These are phyloP conservation scores for Ranitomeya imitator DNA, from an alignment of 2,113 vertebrate species.

Conservation along the genomic window DNA sequence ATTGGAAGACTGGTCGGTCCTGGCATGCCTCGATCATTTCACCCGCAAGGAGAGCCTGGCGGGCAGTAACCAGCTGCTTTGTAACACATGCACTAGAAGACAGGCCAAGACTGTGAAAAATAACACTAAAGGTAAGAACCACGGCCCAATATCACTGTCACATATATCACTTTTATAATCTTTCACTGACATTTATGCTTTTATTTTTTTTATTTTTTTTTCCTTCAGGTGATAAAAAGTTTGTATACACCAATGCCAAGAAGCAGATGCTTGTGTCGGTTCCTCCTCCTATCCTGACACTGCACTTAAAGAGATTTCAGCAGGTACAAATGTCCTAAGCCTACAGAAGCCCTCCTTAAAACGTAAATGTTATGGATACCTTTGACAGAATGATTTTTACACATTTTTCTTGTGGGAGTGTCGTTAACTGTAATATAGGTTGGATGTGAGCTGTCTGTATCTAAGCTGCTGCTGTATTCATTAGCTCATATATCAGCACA, in stretches of 20 bases:
- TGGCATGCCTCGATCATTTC: conserved; percentile 89
- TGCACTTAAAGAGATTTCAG: conserved; percentile 96
- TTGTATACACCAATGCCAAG: conserved; percentile 88
- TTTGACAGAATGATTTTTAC: no score
- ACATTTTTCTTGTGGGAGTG: no score
- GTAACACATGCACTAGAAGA: conserved; percentile 83
- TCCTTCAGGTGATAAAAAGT: conserved; percentile 78
- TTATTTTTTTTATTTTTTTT: not conserved
- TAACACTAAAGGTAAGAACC: conserved; percentile 70
- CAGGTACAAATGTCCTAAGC: conserved; percentile 72
- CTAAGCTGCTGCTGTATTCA: no score
- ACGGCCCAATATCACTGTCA: not conserved
- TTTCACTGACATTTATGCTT: not conserved
- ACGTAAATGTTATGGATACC: no score
- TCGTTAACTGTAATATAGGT: no score
- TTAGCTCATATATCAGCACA: no score
- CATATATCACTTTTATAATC: not conserved
- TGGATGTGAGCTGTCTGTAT: no score
- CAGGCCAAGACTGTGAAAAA: conserved; percentile 69
- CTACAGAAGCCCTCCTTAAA: no score
- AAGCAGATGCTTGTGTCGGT: conserved; percentile 96
- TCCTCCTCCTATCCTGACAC: conserved; percentile 88
- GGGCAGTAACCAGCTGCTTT: conserved; percentile 88
- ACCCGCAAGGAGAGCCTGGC: conserved; percentile 88
- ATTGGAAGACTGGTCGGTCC: conserved; percentile 80